These are phyloP conservation scores for Trididemnum nubilum DNA, from an alignment of 23 tunicate species.

Conservation along the genomic window DNA sequence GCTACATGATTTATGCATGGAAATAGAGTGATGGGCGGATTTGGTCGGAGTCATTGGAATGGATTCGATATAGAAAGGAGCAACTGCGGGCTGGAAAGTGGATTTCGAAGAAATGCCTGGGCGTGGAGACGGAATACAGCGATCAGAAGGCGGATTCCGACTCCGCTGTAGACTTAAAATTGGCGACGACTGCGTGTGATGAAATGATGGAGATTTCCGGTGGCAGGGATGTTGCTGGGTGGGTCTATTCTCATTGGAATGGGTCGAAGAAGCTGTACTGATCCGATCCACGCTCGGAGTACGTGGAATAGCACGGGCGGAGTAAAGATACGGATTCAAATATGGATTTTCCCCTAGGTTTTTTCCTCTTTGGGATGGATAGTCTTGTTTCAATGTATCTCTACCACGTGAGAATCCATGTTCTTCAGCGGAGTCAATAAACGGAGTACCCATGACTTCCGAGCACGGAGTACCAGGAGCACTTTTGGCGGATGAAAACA, in stretches of 20 bases:
- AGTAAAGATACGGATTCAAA: too few species aligned
- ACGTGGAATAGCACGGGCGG: too few species aligned
- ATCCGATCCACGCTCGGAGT: background rate
- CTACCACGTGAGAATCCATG: too few species aligned
- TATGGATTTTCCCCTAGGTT: too few species aligned
- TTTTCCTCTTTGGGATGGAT: background rate
- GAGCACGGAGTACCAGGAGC: conserved; percentile 43
- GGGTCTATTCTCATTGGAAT: background rate
- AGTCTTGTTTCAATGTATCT: background rate
- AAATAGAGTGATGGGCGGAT: background rate
- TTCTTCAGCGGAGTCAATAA: too few species aligned
- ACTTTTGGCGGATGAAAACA: conserved; percentile 44
- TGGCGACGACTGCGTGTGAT: background rate
- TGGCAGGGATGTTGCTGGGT: background rate
- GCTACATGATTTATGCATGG: background rate
- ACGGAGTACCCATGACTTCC: background rate
- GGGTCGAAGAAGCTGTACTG: background rate
- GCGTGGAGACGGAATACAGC: too few species aligned
- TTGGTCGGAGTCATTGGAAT: background rate
- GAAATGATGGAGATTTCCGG: background rate
- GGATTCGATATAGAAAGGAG: background rate
- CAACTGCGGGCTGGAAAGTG: background rate
- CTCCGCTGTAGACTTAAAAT: background rate
- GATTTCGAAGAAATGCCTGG: background rate
- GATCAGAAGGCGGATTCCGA: background rate